Conservation (phyloP, 2,113 vertebrate species). For the Notothenia coriiceps region DNA sequence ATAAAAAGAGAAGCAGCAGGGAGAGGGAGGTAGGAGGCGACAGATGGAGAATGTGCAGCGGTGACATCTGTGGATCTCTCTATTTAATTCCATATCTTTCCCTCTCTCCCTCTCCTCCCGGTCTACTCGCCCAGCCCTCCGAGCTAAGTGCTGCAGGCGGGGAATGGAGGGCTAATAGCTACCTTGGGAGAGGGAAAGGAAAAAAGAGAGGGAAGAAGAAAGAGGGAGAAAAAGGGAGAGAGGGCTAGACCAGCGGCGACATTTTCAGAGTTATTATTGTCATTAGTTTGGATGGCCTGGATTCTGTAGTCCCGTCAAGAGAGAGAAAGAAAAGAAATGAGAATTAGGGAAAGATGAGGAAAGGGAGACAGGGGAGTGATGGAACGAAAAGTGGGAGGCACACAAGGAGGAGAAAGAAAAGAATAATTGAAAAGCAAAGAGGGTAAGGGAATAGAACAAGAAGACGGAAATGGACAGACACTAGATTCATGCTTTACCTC, state of each 20-base stretch:
- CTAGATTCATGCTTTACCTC: conserved; percentile 44
- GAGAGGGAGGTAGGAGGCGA: conserved; percentile 53
- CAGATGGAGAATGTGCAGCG: conserved; percentile 80
- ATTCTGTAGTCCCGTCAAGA: conserved; percentile 58
- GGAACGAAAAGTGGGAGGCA: conserved; percentile 35
- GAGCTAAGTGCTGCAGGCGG: conserved; percentile 81
- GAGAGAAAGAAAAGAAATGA: conserved; percentile 23
- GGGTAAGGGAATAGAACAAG: conserved; percentile 53
- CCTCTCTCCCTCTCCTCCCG: conserved; percentile 46
- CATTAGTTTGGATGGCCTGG: conserved; percentile 81
- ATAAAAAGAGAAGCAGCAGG: conserved; percentile 51
- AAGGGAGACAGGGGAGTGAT: conserved; percentile 54
- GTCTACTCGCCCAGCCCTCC: conserved; percentile 62
- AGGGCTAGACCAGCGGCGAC: conserved; percentile 65
- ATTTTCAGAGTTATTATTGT: conserved; percentile 84
- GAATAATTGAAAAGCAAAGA: conserved; percentile 68
- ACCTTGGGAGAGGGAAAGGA: conserved; percentile 74
- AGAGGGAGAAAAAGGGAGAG: conserved; percentile 35
- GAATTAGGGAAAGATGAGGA: conserved; percentile 29
- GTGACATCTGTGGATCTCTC: conserved; percentile 81
- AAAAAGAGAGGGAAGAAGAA: conserved; percentile 54
- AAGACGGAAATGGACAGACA: conserved; percentile 50
- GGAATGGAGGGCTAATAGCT: conserved; percentile 83
- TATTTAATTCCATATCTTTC: conserved; percentile 80
- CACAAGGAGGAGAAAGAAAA: conserved; percentile 44